Evolutionary conservation across 2,113 vertebrate genomes (phyloP), one percentile per base, ranked within the genome.

Genomic region (Tursiops truncatus): DNA sequence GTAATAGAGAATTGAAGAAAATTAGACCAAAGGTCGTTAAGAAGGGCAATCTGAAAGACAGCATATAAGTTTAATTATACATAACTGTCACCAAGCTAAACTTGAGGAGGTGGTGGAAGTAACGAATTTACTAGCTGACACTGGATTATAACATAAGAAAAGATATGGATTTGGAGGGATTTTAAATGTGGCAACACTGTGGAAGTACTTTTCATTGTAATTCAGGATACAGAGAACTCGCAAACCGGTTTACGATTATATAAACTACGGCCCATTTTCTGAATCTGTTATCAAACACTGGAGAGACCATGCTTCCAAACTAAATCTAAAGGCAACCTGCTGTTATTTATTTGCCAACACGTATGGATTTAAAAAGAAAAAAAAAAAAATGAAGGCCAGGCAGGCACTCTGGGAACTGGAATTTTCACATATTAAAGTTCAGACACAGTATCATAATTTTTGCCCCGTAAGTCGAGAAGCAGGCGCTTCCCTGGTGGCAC

Each of bases 341-440:
- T 86, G 4, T 82, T 96, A 94, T 89, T 91, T 94, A 97, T 96
- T 97, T 98, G 89, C 74, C 92, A 97, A 87, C 6, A 83, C 1
- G 7, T 26, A 63, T 20, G 68, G 33, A 56, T 88, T 17, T 20
- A 82, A 77, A 74, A 91, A 80, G 12, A 50, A 71, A 33, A 28
- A 91, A 28, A 91, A 87, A 67, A 44, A 26, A 13, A 65, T 0
- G 20, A 33, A 44, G 50, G 10, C 28, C 33, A 91, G 53, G 36
- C 25, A 93, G 41, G 60, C 6, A 85, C 56, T 91, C 79, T 20
- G 47, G 44, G 31, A 89, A 77, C 50, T 79, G 12, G 47, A 71
- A 89, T 25, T 53, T 93, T 73, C 53, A 56, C 20, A 44, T 58
- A 84, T 60, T 41, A 65, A 80, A 63, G 79, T 93, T 28, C 56